phyloP scores from a whole-genome alignment of 2,888 invertebrate species.

The Endotricha flammealis region DNA sequence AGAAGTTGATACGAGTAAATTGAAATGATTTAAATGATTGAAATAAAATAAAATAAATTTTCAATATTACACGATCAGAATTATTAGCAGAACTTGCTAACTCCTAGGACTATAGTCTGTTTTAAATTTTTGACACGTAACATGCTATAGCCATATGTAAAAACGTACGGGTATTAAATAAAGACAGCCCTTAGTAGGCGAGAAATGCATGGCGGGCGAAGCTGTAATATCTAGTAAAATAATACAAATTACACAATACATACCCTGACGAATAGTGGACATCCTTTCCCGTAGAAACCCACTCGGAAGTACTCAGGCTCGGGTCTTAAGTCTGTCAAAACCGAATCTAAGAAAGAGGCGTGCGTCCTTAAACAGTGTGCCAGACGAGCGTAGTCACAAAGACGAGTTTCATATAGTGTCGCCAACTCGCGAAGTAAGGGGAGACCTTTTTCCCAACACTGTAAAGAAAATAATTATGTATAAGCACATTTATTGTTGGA shows the following conservation, averaged over 20 bases:
- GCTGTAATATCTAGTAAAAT: too few species aligned
- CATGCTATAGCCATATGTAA: background rate
- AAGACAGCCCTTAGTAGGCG: too few species aligned
- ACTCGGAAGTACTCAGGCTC: conserved; percentile 97
- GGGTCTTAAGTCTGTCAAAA: conserved; percentile 90
- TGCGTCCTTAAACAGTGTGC: conserved; percentile 90
- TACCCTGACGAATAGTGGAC: conserved; percentile 96
- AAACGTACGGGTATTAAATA: too few species aligned
- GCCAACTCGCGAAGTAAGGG: conserved; percentile 94
- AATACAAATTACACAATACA: conserved; percentile 38
- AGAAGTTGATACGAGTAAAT: too few species aligned
- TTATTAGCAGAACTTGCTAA: too few species aligned
- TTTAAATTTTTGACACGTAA: background rate
- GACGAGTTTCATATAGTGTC: conserved; percentile 88
- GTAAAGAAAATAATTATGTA: conserved; percentile 25
- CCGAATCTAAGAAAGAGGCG: conserved; percentile 94
- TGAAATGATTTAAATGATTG: too few species aligned
- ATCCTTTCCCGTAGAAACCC: conserved; percentile 95
- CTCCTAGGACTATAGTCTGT: too few species aligned
- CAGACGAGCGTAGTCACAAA: conserved; percentile 92
- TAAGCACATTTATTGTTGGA: background rate
- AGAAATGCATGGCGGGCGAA: too few species aligned
- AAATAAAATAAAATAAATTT: too few species aligned
- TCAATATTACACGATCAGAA: too few species aligned
- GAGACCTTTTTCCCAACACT: conserved; percentile 98